Base-by-base conservation (phyloP, 2,797 vertebrate genomes). In the Lemur catta region DNA sequence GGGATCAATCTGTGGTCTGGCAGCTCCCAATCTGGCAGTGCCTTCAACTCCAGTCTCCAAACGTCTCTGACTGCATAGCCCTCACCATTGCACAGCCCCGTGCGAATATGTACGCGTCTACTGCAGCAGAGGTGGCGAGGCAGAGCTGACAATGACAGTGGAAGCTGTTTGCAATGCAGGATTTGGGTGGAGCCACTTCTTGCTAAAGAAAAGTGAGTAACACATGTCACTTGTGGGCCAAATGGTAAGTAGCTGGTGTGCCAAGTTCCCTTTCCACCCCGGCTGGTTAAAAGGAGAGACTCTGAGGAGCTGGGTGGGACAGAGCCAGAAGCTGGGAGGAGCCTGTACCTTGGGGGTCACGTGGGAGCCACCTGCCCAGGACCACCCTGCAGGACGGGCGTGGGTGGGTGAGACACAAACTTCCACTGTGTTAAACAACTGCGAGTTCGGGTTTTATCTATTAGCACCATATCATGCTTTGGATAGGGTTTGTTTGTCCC, bases 381-480 rank as follows among this genome's bases (percentile, higher is more conserved):
- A 41, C 6, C 28, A 30, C 61, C 33, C 93, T 0, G 4, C 4
- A 28, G 41, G 12, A 20, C 0, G 24, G 35, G 12, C 1, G 0
- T 14, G 63, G 69, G 43, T 28, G 6, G 63, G 43, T 28, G 9
- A 63, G 50, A 18, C 6, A 17, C 1, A 1, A 50, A 30, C n/a
- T 52, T n/a, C 28, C 30, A 38, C 28, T 33, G 17, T 15, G 24
- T 52, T 89, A 43, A 74, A n/a, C 38, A 26, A 30, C 63, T 30
- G 55, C 43, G 61, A 93, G 61, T 22, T 6, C 2, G 28, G 6
- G 35, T 24, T 9, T 69, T 63, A 52, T 75, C 57, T 46, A 20
- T 55, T 26, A 55, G 50, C 20, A n/a, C 30, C 30, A n/a, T 18
- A 14, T 17, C 4, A 65, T n/a, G 33, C 63, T 65, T 65, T n/a